phyloP scores from a whole-genome alignment of 2,797 vertebrate genomes.

The Liasis olivaceus region DNA sequence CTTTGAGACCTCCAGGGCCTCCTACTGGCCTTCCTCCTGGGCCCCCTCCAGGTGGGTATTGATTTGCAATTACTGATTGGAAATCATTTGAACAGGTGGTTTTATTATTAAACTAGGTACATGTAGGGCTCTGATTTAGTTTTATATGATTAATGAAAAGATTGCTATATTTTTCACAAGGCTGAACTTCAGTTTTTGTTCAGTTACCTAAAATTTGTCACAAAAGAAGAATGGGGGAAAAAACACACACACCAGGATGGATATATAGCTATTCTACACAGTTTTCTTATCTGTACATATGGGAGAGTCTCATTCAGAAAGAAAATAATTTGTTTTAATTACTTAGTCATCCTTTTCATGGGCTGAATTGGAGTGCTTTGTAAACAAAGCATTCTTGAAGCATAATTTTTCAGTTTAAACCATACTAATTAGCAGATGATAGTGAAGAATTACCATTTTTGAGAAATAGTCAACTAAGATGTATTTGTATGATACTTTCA shows the following conservation, averaged over 20 bases:
- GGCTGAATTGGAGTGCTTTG: neutral
- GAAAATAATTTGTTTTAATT: neutral
- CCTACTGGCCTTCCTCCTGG: conserved; percentile 94
- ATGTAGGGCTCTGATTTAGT: neutral
- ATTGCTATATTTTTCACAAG: neutral
- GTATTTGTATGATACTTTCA: conserved; percentile 48
- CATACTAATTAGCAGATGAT: neutral
- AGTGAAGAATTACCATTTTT: neutral
- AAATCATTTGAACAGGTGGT: neutral
- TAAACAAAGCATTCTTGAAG: neutral
- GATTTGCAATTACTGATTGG: neutral
- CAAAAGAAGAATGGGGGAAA: neutral
- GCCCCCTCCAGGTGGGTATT: conserved; percentile 87
- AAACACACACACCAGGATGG: neutral
- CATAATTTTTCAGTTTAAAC: neutral
- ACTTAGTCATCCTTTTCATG: neutral
- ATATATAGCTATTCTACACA: neutral
- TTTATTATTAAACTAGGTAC: neutral
- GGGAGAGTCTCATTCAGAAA: neutral
- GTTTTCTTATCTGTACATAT: neutral
- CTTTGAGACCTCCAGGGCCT: conserved; percentile 92
- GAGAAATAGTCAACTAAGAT: neutral
- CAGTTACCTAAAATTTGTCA: neutral
- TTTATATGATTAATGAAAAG: neutral
- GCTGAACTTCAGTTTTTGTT: neutral